Percentiles rank a stretch among this genome's conserved stretches.
phyloP scores from a whole-genome alignment of 2,113 vertebrate species.

The Lycocorax pyrrhopterus region DNA sequence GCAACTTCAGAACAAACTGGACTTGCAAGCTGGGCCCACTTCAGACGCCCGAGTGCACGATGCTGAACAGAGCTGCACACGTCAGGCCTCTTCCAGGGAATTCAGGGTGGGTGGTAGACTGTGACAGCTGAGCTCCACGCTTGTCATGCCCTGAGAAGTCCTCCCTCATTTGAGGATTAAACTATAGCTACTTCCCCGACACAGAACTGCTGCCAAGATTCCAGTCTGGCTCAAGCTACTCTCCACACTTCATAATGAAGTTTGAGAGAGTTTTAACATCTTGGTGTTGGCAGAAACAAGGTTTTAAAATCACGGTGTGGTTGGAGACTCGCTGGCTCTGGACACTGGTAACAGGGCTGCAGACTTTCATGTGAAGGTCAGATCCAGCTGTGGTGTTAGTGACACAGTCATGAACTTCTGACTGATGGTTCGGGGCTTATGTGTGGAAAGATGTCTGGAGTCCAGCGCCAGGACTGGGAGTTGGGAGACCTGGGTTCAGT shows the following conservation, averaged over 20 bases:
- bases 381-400: conserved; percentile 25
- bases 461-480: neutral
- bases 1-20: neutral
- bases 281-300: conserved; percentile 62
- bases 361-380: conserved; percentile 55
- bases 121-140: neutral
- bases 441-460: neutral
- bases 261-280: conserved; percentile 64
- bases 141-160: conserved; percentile 46
- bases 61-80: neutral
- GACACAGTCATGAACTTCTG: conserved; percentile 46
- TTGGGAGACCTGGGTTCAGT: neutral
- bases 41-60: neutral
- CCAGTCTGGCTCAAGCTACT: conserved; percentile 57
- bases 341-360: conserved; percentile 22
- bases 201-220: conserved; percentile 55
- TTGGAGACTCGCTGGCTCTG: conserved; percentile 43
- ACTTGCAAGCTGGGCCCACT: neutral
- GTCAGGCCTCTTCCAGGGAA: neutral
- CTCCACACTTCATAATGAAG: conserved; percentile 65
- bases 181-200: conserved; percentile 27
- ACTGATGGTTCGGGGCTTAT: neutral
- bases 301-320: conserved; percentile 50
- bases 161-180: conserved; percentile 23
- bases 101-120: conserved; percentile 54